Conservation (phyloP, 1,140 invertebrate species). For the Lepidurus couesii region DNA sequence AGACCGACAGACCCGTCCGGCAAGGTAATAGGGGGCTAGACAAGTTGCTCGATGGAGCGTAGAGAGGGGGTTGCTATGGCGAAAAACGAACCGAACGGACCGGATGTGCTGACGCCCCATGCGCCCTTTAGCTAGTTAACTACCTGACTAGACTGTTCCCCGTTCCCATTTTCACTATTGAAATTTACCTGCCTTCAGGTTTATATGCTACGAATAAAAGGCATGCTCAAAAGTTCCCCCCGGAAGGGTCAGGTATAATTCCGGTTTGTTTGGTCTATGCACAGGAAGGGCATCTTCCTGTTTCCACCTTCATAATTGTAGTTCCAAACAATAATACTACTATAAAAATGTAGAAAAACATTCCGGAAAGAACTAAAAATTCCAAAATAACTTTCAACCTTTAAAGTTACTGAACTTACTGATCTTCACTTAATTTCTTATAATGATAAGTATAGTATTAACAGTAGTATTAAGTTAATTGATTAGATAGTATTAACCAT, state of each 20-base stretch:
- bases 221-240: not conserved
- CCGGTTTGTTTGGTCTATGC: not conserved
- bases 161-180: not conserved
- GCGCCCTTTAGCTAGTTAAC: not conserved
- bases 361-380: no score
- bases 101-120: not conserved
- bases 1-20: not conserved
- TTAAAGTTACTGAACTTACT: no score
- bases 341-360: no score
- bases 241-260: slow-evolving; percentile 7
- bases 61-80: slow-evolving; percentile 3
- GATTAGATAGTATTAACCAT: not conserved
- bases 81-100: not conserved
- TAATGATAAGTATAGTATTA: no score
- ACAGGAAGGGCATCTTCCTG: not conserved
- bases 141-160: not conserved
- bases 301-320: not conserved
- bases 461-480: no score
- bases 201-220: not conserved
- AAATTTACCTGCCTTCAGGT: no score
- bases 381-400: no score
- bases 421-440: no score
- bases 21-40: not conserved
- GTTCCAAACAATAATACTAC: no score
- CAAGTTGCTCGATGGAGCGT: not conserved